Evolutionary conservation across 2,888 invertebrate genomes (phyloP), one percentile per base, ranked within the genome.

Genomic region (Chaetogeoica ovagalla): DNA sequence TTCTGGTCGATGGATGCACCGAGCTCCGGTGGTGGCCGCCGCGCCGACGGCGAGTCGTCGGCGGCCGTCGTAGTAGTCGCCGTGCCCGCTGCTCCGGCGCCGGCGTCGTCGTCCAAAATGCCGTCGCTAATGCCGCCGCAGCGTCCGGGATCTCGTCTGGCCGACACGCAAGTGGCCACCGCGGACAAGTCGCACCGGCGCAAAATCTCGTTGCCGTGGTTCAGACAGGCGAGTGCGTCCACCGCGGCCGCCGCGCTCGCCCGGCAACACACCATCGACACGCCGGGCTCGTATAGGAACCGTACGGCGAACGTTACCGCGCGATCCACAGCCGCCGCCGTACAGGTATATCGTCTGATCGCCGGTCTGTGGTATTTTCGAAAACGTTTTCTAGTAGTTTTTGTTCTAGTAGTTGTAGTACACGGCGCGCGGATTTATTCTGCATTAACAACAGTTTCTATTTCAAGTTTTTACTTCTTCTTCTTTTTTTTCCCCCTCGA

Each of bases 121-220:
- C 79, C 57, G 76, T 30, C 63, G 52, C 66, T 65, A 57, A 82
- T 70, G 62, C 77, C 82, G 63, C 82, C 63, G 66, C 81, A 82
- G 23, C 65, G 65, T 55, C 57, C 57, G 39, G 19, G 6, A 6
- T 66, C 75, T 8, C 75, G 75, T 59, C 66, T 75, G 17, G 59
- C 75, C 15, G 75, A 66, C 59, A 74, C 82, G 63, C 70, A 37
- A 23, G 62, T 65, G 70, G 57, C 69, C 55, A 60, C 70, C 52
- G 63, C 85, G n/a, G 82, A 81, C 60, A 79, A 79, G n/a, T 70
- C 79, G 39, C 69, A 65, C 57, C 57, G 75, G 83, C 90, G 95
- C 85, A 95, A 95, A 87, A 95, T 95, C 84, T 95, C 94, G 81
- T 88, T 95, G 86, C 95, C 95, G 83, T 95, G 95, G 95, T 94